Percentiles rank a stretch among this genome's conserved stretches.
phyloP scores from a whole-genome alignment of 1,140 invertebrate species.

The Sitodiplosis mosellana region DNA sequence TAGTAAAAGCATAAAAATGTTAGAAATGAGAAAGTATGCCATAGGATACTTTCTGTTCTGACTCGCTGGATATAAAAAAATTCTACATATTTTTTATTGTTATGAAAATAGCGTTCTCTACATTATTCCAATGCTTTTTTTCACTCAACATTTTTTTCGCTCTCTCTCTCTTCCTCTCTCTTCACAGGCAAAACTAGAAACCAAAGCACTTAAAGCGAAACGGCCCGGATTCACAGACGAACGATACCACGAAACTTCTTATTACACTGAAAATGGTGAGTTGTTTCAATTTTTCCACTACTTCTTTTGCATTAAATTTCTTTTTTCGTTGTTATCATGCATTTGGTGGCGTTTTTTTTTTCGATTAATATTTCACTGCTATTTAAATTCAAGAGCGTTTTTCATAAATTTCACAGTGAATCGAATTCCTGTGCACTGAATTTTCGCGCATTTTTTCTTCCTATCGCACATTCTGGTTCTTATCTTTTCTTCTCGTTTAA shows the following conservation, averaged over 20 bases:
- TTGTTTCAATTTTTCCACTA: slow-evolving; percentile 5
- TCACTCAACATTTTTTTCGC: background rate
- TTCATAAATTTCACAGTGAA: too few relatives aligned
- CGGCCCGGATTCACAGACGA: slow-evolving; percentile 83
- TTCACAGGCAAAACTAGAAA: slow-evolving; percentile 78
- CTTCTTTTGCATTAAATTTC: slow-evolving; percentile 6
- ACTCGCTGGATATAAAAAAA: too few relatives aligned
- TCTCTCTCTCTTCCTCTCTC: background rate
- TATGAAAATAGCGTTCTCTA: background rate
- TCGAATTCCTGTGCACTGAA: too few relatives aligned
- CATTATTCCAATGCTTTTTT: background rate
- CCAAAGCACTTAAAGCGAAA: slow-evolving; percentile 80
- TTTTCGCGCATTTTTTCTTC: too few relatives aligned
- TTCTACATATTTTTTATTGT: background rate
- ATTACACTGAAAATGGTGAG: slow-evolving; percentile 93
- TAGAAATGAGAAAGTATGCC: too few relatives aligned
- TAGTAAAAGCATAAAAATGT: too few relatives aligned
- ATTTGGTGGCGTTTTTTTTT: too few relatives aligned
- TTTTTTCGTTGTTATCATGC: background rate
- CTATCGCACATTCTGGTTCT: too few relatives aligned
- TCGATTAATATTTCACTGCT: too few relatives aligned
- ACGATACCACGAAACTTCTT: slow-evolving; percentile 84
- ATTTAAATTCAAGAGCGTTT: too few relatives aligned
- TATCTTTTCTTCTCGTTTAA: too few relatives aligned
- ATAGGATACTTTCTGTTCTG: too few relatives aligned